Evolutionary conservation across 2,888 invertebrate genomes (phyloP), one percentile per base, ranked within the genome.

Genomic region (Drosophila vallismaia): DNA sequence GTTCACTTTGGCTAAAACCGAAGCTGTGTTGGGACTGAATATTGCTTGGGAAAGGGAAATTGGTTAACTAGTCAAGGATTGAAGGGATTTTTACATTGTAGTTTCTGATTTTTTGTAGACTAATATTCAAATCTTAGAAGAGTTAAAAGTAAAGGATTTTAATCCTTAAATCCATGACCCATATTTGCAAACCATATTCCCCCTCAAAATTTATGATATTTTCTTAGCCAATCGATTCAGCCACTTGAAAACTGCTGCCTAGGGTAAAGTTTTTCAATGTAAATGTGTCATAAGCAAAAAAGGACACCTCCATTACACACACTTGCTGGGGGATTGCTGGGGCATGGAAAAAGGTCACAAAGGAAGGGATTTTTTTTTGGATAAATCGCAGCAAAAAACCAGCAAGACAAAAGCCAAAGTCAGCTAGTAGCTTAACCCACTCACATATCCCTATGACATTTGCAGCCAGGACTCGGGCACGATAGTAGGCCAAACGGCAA

Each of bases 1-100:
- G 73, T 86, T 80, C 87, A 78, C 81, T 86, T 80, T 71, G 71
- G 74, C 74, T 81, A 69, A 78, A 74, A 71, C 68, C 26, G 46
- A 74, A 84, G 76, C 62, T 62, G 59, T 68, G 75, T 75, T 70
- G 58, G 26, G 51, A 33, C 19, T 44, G 45, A 75, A 46, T 71
- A 9, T 14, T 29, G 31, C 12, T 9, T 29, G 42, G 52, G 26
- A 49, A 7, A 48, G 49, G 48, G 8, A 44, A 53, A 8, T 33
- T 9, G 36, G 4, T 31, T 19, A 2, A 29, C 10, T 44, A 36
- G 64, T 33, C 42, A 44, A 4, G 45, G 38, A 36, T 64, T 64
- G 7, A 14, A 12, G n/a, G 24, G 38, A 26, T 51, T 40, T 26
- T 31, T 40, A 8, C n/a, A 26, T 24, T 40, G 28, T n/a, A 33